Evolutionary conservation across 2,888 invertebrate genomes (phyloP), one percentile per base, ranked within the genome.

Genomic region (Polietes domitor): DNA sequence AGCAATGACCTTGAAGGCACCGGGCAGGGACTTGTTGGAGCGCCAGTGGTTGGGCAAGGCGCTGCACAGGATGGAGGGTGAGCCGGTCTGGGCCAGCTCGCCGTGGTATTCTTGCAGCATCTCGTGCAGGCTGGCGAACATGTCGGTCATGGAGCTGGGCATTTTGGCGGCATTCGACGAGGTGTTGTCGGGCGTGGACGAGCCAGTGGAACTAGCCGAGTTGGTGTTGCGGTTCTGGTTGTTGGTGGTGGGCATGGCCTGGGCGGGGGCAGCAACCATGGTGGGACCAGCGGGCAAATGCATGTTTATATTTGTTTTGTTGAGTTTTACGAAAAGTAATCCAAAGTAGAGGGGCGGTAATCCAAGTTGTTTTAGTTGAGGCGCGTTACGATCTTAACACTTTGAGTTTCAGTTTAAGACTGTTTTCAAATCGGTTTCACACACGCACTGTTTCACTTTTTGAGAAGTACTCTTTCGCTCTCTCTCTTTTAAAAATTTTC

Each of bases 41-140:
- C 99, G 94, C 99, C 99, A 99, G 91, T 99, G 99, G 0, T 95
- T 95, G 2, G 99, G 99, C 87, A 99, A 93, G 1, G 95, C 96
- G 71, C 98, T 98, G 93, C 99, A 99, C 82, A 99, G 94, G 86
- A 99, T 96, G 86, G 98, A 97, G 0, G 99, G 99, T 85, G 98
- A 98, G 71, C 98, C 99, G 32, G 99, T 99, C 92, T 96, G 96
- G 87, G 98, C 96, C 90, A 99, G 93, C 91, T 97, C 97, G n/a
- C 98, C 98, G 89, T 98, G 97, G 90, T 96, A 97, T 90, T 97
- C 97, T 92, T 96, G 95, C 87, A 97, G 94, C 89, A 96, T 95
- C 89, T 97, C 96, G 91, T 96, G 95, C 88, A 96, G 94, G 88
- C 95, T 94, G 87, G 94, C 93, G 92, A 95, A 96, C 93, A 95